Percentiles rank a stretch among this genome's conserved stretches.
These are phyloP conservation scores for Uria aalge DNA, from an alignment of 2,113 vertebrate genomes.

Conservation along the genomic window DNA sequence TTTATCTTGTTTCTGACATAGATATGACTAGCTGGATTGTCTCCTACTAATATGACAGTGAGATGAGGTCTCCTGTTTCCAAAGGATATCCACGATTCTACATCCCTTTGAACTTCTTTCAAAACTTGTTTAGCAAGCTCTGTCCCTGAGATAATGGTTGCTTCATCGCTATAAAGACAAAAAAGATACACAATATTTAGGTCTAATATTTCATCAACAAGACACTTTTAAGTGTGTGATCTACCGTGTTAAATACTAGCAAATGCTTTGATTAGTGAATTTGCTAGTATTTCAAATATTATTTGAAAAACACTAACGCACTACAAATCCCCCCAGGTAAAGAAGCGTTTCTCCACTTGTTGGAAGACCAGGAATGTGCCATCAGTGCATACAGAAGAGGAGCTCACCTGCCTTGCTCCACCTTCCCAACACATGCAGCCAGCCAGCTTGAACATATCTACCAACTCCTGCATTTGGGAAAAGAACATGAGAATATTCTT, in stretches of 20 bases:
- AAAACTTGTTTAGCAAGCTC: slow-evolving; percentile 84
- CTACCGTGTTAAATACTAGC: not conserved
- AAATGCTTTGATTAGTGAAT: not conserved
- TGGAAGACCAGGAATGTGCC: not conserved
- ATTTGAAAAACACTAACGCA: not conserved
- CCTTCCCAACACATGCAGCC: not conserved
- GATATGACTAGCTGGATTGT: slow-evolving; percentile 86
- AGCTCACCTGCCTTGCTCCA: not conserved
- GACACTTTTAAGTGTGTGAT: not conserved
- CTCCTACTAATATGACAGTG: slow-evolving; percentile 87
- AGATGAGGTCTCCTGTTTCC: slow-evolving; percentile 90
- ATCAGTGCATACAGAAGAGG: not conserved
- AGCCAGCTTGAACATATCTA: rapidly evolving
- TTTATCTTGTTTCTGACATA: slow-evolving; percentile 91
- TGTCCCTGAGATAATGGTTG: slow-evolving; percentile 86
- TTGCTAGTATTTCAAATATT: not conserved
- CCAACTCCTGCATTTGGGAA: not conserved
- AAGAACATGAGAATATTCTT: not conserved
- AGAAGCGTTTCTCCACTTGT: not conserved
- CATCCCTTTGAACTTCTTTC: slow-evolving; percentile 84
- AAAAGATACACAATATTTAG: not conserved
- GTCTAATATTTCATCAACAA: not conserved
- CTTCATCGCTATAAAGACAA: slow-evolving; percentile 74
- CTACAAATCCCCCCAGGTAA: rapidly evolving
- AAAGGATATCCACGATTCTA: slow-evolving; percentile 80